Percentiles rank a stretch among this genome's conserved stretches.
Evolutionary conservation across 1,140 invertebrate species (phyloP).

Genomic region (Mizuhopecten yessoensis): DNA sequence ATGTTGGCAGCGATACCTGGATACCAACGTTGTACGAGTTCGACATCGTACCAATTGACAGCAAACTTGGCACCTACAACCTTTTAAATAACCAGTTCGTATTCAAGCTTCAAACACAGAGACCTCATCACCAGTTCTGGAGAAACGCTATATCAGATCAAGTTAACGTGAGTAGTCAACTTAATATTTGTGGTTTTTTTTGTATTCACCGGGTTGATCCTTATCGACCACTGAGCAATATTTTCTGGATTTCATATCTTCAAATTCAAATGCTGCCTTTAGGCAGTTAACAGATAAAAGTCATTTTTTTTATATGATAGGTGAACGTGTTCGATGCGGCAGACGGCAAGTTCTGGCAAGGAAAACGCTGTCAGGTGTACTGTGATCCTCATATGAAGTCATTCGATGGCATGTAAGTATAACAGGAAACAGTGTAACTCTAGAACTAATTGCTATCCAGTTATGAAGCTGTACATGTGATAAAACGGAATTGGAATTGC

Average conservation of each 20-base stretch:
- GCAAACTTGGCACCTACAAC: not conserved
- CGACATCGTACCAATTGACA: not conserved
- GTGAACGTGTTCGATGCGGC: not conserved
- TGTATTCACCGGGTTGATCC: too few relatives aligned
- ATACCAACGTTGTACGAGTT: not conserved
- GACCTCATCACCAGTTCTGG: not conserved
- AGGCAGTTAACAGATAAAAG: not conserved
- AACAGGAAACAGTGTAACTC: too few relatives aligned
- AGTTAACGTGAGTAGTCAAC: not conserved
- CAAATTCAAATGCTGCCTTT: too few relatives aligned
- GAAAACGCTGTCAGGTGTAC: not conserved
- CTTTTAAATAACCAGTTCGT: not conserved
- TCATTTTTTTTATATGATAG: not conserved
- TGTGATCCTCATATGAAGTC: constrained; percentile 9
- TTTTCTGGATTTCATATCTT: too few relatives aligned
- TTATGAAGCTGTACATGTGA: too few relatives aligned
- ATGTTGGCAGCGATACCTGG: not conserved
- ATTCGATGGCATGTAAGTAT: constrained; percentile 1
- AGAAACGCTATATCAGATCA: not conserved
- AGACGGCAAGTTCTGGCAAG: not conserved
- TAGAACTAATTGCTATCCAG: too few relatives aligned
- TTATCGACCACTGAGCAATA: too few relatives aligned
- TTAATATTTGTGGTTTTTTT: not conserved
- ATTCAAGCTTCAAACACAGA: not conserved
- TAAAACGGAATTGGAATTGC: too few relatives aligned